A percentile compares a stretch with the other conserved stretches of the same genome.
Conservation (phyloP, 2,113 vertebrate genomes). For the Chroicocephalus ridibundus region DNA sequence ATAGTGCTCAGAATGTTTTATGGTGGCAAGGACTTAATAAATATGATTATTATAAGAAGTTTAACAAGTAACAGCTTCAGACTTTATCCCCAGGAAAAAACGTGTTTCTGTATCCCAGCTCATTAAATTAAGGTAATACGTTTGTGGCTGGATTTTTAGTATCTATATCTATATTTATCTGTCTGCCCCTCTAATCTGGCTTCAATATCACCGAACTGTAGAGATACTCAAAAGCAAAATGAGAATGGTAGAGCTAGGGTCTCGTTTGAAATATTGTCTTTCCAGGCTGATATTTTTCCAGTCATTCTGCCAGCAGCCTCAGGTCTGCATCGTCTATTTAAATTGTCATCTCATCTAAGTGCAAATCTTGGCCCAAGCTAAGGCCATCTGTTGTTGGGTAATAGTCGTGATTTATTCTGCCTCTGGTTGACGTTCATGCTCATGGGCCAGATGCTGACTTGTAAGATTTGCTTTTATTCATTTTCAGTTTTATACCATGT, state of each 20-base stretch:
- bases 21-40: neutral
- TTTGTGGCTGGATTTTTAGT: neutral
- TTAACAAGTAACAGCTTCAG: neutral
- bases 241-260: neutral
- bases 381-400: constrained; percentile 55
- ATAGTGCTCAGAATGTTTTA: neutral
- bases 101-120: neutral
- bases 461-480: constrained; percentile 33
- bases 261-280: constrained; percentile 27
- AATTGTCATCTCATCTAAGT: constrained; percentile 45
- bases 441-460: constrained; percentile 56
- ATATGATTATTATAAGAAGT: neutral
- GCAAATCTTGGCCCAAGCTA: constrained; percentile 21
- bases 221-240: constrained; percentile 21
- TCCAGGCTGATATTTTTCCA: constrained; percentile 52
- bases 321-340: constrained; percentile 36
- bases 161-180: neutral
- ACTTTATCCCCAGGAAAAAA: neutral
- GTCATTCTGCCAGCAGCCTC: constrained; percentile 41
- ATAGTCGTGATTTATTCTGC: constrained; percentile 60
- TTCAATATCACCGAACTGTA: neutral
- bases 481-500: constrained; percentile 35
- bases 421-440: constrained; percentile 2
- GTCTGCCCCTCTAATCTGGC: neutral
- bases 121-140: neutral